Evolutionary conservation across 1,140 invertebrate genomes (phyloP).

Genomic region (Carposina sasakii): DNA sequence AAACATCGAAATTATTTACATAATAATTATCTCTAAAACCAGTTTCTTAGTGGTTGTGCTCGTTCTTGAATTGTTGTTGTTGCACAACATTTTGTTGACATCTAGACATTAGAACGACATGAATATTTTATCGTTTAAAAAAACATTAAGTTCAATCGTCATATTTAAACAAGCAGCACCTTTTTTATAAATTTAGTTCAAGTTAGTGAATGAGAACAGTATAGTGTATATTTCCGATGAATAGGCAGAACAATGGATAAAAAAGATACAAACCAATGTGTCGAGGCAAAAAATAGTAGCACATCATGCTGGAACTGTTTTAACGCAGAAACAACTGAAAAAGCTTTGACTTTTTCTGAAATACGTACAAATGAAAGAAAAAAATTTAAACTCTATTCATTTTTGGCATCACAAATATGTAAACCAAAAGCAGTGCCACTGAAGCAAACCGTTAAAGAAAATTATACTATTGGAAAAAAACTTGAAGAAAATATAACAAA

Average conservation of each 20-base stretch:
- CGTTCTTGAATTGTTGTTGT: too few relatives aligned
- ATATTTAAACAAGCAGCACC: slow-evolving; percentile 47
- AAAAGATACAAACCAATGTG: slow-evolving; percentile 9
- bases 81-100: slow-evolving; percentile 42
- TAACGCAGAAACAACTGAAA: slow-evolving; percentile 25
- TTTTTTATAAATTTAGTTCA: too few relatives aligned
- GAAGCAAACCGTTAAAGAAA: slow-evolving; percentile 54
- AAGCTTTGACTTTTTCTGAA: slow-evolving; percentile 40
- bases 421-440: slow-evolving; percentile 52
- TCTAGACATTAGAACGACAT: slow-evolving; percentile 31
- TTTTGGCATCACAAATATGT: slow-evolving; percentile 45
- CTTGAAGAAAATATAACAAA: slow-evolving; percentile 40
- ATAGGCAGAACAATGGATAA: background rate
- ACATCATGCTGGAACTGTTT: slow-evolving; percentile 61
- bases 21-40: too few relatives aligned
- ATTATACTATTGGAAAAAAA: slow-evolving; percentile 45
- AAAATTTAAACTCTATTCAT: slow-evolving; percentile 52
- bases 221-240: too few relatives aligned
- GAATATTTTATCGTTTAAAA: slow-evolving; percentile 50
- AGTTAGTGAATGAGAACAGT: too few relatives aligned
- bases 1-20: too few relatives aligned
- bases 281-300: slow-evolving; percentile 28
- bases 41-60: too few relatives aligned
- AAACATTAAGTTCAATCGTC: too few relatives aligned
- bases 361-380: slow-evolving; percentile 44